These are phyloP conservation scores for Lithobius niger DNA, from an alignment of 1,140 invertebrate species.

Conservation along the genomic window DNA sequence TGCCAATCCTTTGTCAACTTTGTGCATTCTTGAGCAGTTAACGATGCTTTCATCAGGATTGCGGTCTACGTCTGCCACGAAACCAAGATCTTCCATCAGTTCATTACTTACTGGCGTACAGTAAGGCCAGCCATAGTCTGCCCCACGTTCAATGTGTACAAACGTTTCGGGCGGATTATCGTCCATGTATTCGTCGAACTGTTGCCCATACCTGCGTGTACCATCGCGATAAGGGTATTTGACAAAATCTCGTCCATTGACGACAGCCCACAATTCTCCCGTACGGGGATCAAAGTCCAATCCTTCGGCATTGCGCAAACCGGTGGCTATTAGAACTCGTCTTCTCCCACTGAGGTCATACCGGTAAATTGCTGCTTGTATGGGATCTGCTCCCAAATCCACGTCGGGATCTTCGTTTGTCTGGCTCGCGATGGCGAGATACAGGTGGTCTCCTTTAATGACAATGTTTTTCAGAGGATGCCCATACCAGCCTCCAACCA, in stretches of 20 bases:
- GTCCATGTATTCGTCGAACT: background rate
- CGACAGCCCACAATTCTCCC: background rate
- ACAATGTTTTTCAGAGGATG: no score
- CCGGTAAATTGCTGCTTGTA: no score
- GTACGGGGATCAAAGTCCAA: background rate
- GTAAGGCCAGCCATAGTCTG: constrained; percentile 3
- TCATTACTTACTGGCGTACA: background rate
- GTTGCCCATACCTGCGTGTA: background rate
- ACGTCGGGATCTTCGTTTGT: no score
- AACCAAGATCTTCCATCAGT: background rate
- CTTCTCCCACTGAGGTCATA: background rate
- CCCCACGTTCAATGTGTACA: background rate
- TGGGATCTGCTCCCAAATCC: no score
- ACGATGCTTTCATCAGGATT: background rate
- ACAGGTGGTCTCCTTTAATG: no score
- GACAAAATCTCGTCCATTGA: background rate
- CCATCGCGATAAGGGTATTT: background rate
- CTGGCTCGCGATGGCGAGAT: no score
- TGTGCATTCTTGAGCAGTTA: background rate
- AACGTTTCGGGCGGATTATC: constrained; percentile 4
- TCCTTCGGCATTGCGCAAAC: constrained; percentile 4
- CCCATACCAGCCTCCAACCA: no score
- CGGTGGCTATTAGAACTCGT: background rate
- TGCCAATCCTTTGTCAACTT: background rate
- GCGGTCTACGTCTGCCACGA: background rate